Evolutionary conservation across 2,888 invertebrate species (phyloP).

Genomic region (Zhengitettix transpicula): DNA sequence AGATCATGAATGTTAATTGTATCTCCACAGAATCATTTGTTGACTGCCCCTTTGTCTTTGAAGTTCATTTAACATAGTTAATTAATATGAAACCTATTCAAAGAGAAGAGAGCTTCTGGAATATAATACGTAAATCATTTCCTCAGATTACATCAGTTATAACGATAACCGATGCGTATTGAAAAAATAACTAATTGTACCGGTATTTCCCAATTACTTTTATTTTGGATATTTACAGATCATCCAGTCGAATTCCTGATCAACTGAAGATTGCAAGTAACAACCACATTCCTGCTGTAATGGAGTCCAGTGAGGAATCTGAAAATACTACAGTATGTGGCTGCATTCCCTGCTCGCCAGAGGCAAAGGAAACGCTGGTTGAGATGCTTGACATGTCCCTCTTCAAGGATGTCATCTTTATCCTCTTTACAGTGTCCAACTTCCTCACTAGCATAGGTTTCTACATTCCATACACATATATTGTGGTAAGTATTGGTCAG

Average conservation of each 20-base stretch:
- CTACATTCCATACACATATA: constrained; percentile 82
- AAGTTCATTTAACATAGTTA: too few species aligned
- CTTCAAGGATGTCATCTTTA: constrained; percentile 68
- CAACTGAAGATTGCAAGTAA: not conserved
- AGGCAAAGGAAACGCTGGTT: constrained; percentile 50
- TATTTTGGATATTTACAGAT: not conserved
- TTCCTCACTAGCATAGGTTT: constrained; percentile 90
- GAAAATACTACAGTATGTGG: constrained; percentile 13
- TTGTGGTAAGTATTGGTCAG: constrained; percentile 32
- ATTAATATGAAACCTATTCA: too few species aligned
- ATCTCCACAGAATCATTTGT: too few species aligned
- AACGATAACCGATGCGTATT: too few species aligned
- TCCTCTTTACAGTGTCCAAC: constrained; percentile 83
- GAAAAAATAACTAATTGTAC: too few species aligned
- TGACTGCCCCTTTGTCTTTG: too few species aligned
- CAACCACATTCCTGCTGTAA: not conserved
- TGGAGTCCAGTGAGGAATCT: not conserved
- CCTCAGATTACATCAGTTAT: too few species aligned
- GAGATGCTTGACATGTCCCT: constrained; percentile 78
- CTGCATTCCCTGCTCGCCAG: constrained; percentile 43
- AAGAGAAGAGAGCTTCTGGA: too few species aligned
- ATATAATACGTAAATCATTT: too few species aligned
- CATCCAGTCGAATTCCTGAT: not conserved
- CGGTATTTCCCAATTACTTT: too few species aligned
- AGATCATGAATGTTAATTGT: too few species aligned